Base-by-base conservation (phyloP, 2,797 vertebrate species). In the Neostethus bicornis region DNA sequence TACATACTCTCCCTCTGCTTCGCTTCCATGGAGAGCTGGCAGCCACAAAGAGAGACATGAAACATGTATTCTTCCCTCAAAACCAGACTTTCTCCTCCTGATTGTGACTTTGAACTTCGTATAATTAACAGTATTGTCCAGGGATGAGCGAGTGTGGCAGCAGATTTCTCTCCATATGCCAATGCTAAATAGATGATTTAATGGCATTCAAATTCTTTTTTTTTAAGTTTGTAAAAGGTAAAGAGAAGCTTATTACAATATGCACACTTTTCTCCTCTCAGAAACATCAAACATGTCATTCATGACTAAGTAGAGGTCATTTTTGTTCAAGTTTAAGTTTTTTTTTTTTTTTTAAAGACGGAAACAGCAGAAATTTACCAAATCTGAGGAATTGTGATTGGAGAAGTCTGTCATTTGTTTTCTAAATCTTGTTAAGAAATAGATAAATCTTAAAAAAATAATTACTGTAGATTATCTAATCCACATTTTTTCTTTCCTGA, bases 41-140 rank as follows among this genome's bases (percentile, higher is more conserved):
- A 83, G 69, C 68, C 69, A 58, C 68, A 70, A 66, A 84, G 39
- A 70, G 51, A 54, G 55, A 83, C 75, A 78, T 83, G 63, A 86
- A 85, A 83, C 69, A 66, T 57, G 53, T 72, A 75, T 80, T 77
- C 61, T 73, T 69, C 62, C 39, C 60, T 76, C 71, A 62, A 70
- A 79, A 65, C 25, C 61, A 79, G 74, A 81, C 60, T 66, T 65
- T 79, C 44, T 43, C 58, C 42, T 56, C 49, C 68, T 57, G 69
- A 70, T 69, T 79, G 65, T 59, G 60, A 81, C 75, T 87, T 86
- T 82, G 81, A 85, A 85, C 81, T 86, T 57, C 54, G 73, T 74
- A 80, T 83, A 86, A 86, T 84, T 85, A 79, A 77, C 57, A 52
- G 48, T 66, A 75, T 75, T 77, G 61, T 84, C 81, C 55, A 46